Evolutionary conservation across 1,140 invertebrate genomes (phyloP).

Genomic region (Chlorops oryzae): DNA sequence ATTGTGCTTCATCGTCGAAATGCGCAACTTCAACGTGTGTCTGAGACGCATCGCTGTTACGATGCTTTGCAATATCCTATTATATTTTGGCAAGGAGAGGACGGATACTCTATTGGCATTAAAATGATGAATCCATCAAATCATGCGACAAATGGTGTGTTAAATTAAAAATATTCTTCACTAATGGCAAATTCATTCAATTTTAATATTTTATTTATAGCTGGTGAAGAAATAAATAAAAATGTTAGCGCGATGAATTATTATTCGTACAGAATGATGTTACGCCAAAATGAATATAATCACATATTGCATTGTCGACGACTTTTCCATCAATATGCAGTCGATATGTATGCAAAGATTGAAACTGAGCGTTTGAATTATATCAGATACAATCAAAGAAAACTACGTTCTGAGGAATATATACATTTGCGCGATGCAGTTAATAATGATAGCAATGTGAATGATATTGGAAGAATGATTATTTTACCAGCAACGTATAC

Average conservation of each 20-base stretch:
- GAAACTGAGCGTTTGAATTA: conserved; percentile 48
- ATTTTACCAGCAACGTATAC: neutral
- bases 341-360: conserved; percentile 25
- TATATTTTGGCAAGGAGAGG: no score
- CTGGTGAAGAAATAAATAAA: neutral
- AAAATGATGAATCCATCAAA: no score
- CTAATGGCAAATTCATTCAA: no score
- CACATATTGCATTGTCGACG: neutral
- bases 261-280: neutral
- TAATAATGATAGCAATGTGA: neutral
- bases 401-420: conserved; percentile 50
- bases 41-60: no score
- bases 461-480: neutral
- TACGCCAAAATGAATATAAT: neutral
- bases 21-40: conserved; percentile 15
- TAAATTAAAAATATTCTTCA: no score
- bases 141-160: no score
- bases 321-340: neutral
- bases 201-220: neutral
- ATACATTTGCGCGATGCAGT: conserved; percentile 28
- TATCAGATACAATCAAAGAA: conserved; percentile 47
- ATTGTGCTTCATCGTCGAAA: conserved; percentile 2
- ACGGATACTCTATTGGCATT: no score
- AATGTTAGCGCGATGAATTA: conserved; percentile 1
- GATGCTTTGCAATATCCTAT: no score